Percentiles rank a stretch among this genome's conserved stretches.
Evolutionary conservation across 1,140 invertebrate genomes (phyloP).

Genomic region (Palaemon carinicauda): DNA sequence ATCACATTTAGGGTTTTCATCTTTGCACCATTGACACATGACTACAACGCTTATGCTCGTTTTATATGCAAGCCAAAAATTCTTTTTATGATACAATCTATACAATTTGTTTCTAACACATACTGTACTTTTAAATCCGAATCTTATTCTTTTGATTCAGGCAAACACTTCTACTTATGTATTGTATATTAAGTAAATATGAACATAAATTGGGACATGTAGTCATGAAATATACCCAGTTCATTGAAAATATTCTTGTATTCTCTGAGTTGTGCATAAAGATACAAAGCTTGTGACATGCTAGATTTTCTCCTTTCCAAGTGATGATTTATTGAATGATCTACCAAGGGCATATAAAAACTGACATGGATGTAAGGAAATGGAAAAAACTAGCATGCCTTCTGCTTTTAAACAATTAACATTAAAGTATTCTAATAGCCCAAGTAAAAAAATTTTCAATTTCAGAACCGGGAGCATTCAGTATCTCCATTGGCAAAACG

Average conservation of each 20-base stretch:
- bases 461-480: neutral
- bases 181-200: conserved; percentile 14
- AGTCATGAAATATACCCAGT: neutral
- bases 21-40: conserved; percentile 47
- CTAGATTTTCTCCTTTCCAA: conserved; percentile 20
- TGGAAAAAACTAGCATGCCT: neutral
- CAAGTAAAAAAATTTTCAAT: neutral
- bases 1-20: conserved; percentile 43
- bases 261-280: conserved; percentile 6
- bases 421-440: neutral
- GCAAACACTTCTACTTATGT: conserved; percentile 21
- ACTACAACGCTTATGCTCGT: conserved; percentile 37
- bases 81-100: conserved; percentile 27
- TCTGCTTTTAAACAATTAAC: neutral
- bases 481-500: neutral
- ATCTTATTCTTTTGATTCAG: conserved; percentile 35
- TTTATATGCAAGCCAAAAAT: conserved; percentile 31
- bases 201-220: neutral
- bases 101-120: conserved; percentile 5
- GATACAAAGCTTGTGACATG: neutral
- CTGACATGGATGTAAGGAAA: conserved; percentile 28
- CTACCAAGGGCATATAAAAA: conserved; percentile 43
- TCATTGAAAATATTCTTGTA: neutral
- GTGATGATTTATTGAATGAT: conserved; percentile 16
- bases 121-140: conserved; percentile 19